Conservation (phyloP, 2,113 vertebrate genomes). For the Recurvirostra avosetta region DNA sequence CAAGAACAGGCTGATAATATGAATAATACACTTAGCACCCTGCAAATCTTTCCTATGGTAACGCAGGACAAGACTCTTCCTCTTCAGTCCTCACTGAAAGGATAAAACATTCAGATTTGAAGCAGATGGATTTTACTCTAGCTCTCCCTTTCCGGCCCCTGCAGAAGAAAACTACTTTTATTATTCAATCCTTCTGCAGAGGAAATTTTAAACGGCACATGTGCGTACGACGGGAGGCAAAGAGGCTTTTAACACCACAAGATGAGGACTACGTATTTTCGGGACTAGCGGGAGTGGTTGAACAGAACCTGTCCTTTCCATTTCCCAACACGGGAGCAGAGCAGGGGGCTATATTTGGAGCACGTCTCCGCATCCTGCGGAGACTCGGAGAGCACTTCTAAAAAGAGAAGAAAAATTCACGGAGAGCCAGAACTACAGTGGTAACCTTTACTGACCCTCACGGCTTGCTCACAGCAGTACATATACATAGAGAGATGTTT, state of each 20-base stretch:
- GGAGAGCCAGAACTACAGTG: background rate
- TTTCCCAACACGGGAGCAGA: background rate
- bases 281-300: background rate
- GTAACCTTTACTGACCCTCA: background rate
- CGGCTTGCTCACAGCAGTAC: background rate
- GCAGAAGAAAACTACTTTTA: background rate
- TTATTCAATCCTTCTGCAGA: background rate
- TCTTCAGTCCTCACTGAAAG: background rate
- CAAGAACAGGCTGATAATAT: conserved; percentile 3
- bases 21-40: conserved; percentile 26
- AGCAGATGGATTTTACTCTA: background rate
- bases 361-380: background rate
- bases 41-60: conserved; percentile 6
- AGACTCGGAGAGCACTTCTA: background rate
- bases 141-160: background rate
- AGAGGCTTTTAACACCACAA: background rate
- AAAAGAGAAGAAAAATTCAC: background rate
- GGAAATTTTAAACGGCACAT: background rate
- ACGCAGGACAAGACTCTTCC: background rate
- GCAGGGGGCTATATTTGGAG: background rate
- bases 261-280: background rate
- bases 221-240: background rate
- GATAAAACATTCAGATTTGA: background rate
- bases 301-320: background rate
- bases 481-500: background rate